Conservation (phyloP, 2,888 invertebrate species). For the Carcina quercana region DNA sequence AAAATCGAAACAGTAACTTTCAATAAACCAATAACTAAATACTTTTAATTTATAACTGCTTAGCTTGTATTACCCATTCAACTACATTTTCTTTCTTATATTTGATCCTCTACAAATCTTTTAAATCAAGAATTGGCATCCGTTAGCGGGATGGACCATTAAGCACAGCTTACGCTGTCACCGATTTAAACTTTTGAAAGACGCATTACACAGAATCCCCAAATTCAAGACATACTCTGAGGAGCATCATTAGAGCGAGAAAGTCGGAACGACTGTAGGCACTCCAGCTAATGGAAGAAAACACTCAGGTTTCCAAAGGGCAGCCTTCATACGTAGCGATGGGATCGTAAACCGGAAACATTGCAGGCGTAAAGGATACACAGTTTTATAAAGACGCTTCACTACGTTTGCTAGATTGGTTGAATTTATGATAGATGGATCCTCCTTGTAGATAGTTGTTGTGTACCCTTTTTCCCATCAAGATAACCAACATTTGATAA, state of each 20-base stretch:
- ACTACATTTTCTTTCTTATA: too few relatives aligned
- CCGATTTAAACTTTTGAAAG: not conserved
- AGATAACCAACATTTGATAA: too few relatives aligned
- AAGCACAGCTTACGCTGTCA: not conserved
- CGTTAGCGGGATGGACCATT: too few relatives aligned
- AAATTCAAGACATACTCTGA: conserved; percentile 23
- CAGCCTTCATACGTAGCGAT: conserved; percentile 22
- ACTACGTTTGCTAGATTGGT: not conserved
- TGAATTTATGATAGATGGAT: too few relatives aligned
- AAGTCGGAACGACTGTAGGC: conserved; percentile 22
- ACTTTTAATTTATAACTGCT: too few relatives aligned
- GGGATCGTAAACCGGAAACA: conserved; percentile 27
- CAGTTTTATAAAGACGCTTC: conserved; percentile 8
- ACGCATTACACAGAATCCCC: not conserved
- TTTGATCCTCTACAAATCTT: too few relatives aligned
- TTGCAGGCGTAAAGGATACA: conserved; percentile 16
- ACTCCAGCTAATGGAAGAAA: conserved; percentile 39
- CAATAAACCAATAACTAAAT: too few relatives aligned
- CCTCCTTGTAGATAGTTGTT: too few relatives aligned
- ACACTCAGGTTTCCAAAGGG: conserved; percentile 32
- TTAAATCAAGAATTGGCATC: too few relatives aligned
- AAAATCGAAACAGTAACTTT: too few relatives aligned
- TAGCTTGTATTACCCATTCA: too few relatives aligned
- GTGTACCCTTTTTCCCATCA: too few relatives aligned
- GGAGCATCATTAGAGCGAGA: conserved; percentile 22